Conservation (phyloP, 1,140 invertebrate species). For the Leptinotarsa texana region DNA sequence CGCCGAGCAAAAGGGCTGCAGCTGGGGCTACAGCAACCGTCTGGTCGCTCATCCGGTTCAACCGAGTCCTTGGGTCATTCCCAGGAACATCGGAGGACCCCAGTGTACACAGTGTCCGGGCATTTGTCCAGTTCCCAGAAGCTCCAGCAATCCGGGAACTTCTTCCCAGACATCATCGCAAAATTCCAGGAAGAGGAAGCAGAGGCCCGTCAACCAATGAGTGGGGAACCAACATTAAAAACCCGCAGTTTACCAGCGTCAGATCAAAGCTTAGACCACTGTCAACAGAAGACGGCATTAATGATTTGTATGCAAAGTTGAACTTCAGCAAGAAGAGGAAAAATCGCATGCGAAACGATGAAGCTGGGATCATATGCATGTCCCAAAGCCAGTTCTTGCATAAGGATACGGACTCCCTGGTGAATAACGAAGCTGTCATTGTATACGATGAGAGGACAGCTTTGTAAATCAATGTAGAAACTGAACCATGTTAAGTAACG, state of each 20-base stretch:
- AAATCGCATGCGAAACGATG: slow-evolving; percentile 74
- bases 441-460: slow-evolving; percentile 75
- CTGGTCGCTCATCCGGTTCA: slow-evolving; percentile 44
- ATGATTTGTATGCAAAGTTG: slow-evolving; percentile 73
- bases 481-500: neutral
- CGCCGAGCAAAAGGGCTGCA: slow-evolving; percentile 53
- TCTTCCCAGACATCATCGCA: slow-evolving; percentile 22
- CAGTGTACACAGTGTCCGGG: slow-evolving; percentile 54
- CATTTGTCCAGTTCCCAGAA: slow-evolving; percentile 52
- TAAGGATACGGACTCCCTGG: slow-evolving; percentile 62
- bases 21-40: slow-evolving; percentile 55
- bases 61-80: slow-evolving; percentile 53
- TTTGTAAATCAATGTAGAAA: slow-evolving; percentile 47
- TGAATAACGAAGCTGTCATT: slow-evolving; percentile 72
- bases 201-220: slow-evolving; percentile 11
- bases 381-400: slow-evolving; percentile 68
- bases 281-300: slow-evolving; percentile 69
- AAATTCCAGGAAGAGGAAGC: no score
- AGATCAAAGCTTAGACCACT: slow-evolving; percentile 65
- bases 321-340: slow-evolving; percentile 73
- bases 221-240: slow-evolving; percentile 62
- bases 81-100: slow-evolving; percentile 45
- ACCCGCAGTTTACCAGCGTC: slow-evolving; percentile 69
- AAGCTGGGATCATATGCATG: slow-evolving; percentile 76
- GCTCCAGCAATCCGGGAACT: slow-evolving; percentile 52